phyloP scores from a whole-genome alignment of 2,113 vertebrate genomes.

The Malurus cyaneus region DNA sequence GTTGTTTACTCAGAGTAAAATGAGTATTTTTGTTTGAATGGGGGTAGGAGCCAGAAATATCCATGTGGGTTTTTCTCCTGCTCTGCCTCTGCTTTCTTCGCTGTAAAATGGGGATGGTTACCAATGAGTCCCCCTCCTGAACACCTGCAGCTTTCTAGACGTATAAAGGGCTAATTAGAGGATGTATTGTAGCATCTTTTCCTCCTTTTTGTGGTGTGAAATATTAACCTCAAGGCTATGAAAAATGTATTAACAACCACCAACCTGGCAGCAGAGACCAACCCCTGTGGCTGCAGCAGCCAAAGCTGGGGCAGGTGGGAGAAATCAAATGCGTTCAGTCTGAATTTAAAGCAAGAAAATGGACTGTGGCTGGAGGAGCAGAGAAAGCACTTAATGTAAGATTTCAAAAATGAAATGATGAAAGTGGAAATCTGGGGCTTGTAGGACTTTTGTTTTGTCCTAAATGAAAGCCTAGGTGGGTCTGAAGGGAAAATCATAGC shows the following conservation, averaged over 20 bases:
- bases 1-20: neutral
- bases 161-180: neutral
- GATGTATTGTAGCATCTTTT: neutral
- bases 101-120: neutral
- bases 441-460: neutral
- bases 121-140: neutral
- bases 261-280: neutral
- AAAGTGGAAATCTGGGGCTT: neutral
- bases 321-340: neutral
- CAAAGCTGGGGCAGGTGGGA: neutral
- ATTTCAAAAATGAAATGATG: accelerated
- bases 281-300: neutral
- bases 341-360: neutral
- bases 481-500: neutral
- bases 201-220: neutral
- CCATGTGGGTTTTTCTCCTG: neutral
- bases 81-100: neutral
- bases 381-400: neutral
- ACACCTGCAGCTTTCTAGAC: neutral
- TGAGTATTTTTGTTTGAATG: neutral
- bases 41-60: neutral
- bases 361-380: neutral
- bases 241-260: neutral
- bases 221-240: neutral
- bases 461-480: neutral